Evolutionary conservation across 2,113 vertebrate genomes (phyloP).

Genomic region (Pygoscelis antarcticus): DNA sequence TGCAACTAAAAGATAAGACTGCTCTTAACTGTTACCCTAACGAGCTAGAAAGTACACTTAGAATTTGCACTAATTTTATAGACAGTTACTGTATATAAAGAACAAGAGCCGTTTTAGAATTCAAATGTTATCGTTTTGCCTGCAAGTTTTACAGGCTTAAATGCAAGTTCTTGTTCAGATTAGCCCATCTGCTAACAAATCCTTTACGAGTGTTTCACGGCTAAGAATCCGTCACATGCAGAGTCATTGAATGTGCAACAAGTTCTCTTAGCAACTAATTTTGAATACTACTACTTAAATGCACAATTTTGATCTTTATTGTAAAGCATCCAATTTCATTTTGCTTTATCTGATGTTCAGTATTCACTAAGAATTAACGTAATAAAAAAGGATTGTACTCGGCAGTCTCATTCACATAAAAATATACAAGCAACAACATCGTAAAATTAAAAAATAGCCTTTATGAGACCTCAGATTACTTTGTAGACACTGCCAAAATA

Average conservation of each 20-base stretch:
- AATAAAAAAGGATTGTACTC: neutral
- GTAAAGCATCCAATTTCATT: neutral
- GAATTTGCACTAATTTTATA: neutral
- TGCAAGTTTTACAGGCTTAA: neutral
- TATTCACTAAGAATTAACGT: rapidly evolving
- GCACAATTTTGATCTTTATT: neutral
- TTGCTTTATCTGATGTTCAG: too few species aligned
- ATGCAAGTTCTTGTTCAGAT: neutral
- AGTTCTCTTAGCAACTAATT: neutral
- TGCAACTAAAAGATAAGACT: neutral
- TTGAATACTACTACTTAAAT: neutral
- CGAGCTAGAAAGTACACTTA: rapidly evolving
- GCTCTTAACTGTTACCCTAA: too few species aligned
- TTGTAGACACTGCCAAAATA: rapidly evolving
- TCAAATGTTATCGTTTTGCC: too few species aligned
- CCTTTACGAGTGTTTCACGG: neutral
- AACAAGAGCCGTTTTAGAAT: neutral
- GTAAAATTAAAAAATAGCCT: rapidly evolving
- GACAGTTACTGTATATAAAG: rapidly evolving
- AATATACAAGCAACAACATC: rapidly evolving
- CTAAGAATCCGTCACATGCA: neutral
- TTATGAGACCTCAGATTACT: neutral
- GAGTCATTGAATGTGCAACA: neutral
- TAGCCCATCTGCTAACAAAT: neutral
- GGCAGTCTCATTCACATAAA: neutral